phyloP scores from a whole-genome alignment of 92 coral and sea anemone species.

The Zoanthus solanderi region DNA sequence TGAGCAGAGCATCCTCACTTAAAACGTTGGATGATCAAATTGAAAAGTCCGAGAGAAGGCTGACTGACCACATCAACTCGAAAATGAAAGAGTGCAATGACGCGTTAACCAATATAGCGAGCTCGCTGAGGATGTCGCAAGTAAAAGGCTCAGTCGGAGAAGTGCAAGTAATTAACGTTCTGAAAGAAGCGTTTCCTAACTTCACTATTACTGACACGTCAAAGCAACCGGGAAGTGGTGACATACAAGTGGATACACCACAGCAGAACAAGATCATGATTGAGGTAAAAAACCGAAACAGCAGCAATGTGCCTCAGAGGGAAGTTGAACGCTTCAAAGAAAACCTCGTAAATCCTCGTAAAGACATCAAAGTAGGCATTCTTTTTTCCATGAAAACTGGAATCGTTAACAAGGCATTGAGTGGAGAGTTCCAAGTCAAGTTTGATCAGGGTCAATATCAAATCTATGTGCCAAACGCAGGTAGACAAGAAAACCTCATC shows the following conservation, averaged over 20 bases:
- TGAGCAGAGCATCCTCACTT: too few species aligned
- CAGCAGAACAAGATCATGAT: constrained; percentile 51
- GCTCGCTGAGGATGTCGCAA: too few species aligned
- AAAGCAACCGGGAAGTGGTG: constrained; percentile 29
- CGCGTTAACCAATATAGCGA: too few species aligned
- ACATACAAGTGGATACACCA: constrained; percentile 55
- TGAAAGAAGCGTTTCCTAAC: constrained; percentile 3
- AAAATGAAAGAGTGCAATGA: too few species aligned
- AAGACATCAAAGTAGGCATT: constrained; percentile 64
- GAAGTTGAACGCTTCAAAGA: constrained; percentile 57
- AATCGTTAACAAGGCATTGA: constrained; percentile 41
- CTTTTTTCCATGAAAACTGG: constrained; percentile 67
- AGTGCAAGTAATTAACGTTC: constrained; percentile 27
- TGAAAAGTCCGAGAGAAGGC: too few species aligned
- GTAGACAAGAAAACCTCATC: constrained; percentile 52
- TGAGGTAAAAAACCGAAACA: constrained; percentile 56
- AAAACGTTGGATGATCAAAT: too few species aligned
- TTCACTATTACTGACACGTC: constrained; percentile 46
- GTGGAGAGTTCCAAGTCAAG: constrained; percentile 52
- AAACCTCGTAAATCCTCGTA: constrained; percentile 10
- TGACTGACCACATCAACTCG: too few species aligned
- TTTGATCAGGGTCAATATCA: constrained; percentile 45
- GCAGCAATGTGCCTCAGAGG: neutral
- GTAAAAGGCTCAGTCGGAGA: constrained; percentile 65
- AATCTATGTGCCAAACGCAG: constrained; percentile 73